Percentiles rank a stretch among this genome's conserved stretches.
Evolutionary conservation across 1,140 invertebrate genomes (phyloP).

Genomic region (Neodiprion fabricii): DNA sequence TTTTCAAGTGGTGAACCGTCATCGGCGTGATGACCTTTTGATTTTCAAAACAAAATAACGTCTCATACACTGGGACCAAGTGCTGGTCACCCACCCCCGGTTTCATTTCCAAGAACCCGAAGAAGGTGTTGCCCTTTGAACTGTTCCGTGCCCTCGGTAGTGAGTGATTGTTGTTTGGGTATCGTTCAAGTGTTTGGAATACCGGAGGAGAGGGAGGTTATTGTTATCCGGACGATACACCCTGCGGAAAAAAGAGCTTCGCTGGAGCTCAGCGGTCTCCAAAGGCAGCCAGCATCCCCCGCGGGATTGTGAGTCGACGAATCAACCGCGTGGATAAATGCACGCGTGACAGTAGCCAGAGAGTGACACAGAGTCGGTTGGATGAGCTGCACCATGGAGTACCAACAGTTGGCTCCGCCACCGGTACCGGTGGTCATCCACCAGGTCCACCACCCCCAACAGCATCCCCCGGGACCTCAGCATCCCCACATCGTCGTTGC

Average conservation of each 20-base stretch:
- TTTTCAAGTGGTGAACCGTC: not conserved
- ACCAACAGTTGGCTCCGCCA: slow-evolving; percentile 59
- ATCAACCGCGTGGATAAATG: slow-evolving; percentile 17
- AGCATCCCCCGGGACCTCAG: slow-evolving; percentile 47
- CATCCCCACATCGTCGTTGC: slow-evolving; percentile 48
- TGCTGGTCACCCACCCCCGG: not conserved
- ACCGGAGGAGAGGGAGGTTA: no score
- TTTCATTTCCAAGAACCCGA: slow-evolving; percentile 21
- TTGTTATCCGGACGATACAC: no score
- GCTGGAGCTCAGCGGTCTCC: no score
- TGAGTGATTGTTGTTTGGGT: no score
- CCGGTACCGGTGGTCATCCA: slow-evolving; percentile 51
- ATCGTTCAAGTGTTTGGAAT: no score
- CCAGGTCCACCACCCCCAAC: slow-evolving; percentile 45
- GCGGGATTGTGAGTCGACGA: no score
- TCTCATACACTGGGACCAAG: not conserved
- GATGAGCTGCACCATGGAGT: slow-evolving; percentile 58
- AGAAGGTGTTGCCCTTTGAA: not conserved
- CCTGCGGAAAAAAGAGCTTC: no score
- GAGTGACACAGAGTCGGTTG: slow-evolving; percentile 15
- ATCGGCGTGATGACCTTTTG: not conserved
- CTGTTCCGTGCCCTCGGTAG: no score
- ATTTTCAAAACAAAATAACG: not conserved
- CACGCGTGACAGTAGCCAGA: slow-evolving; percentile 27
- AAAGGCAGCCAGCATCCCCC: no score